A percentile compares a stretch with the other conserved stretches of the same genome.
These are phyloP conservation scores for Typhlichthys eigenmanni DNA, from an alignment of 2,797 vertebrate genomes.

Conservation along the genomic window DNA sequence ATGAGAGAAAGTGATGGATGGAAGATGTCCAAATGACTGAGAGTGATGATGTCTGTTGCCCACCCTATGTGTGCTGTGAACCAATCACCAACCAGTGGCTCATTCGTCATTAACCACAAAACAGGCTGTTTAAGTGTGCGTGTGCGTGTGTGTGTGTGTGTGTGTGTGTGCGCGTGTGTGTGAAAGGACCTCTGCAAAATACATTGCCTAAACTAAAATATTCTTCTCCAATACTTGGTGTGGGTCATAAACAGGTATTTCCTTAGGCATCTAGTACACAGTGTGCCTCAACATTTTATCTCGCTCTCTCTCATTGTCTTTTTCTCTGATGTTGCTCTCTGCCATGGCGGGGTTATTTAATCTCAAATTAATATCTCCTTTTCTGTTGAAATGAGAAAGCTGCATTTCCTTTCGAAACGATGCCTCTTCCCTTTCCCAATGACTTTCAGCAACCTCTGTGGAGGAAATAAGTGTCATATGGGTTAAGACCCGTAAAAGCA, in stretches of 20 bases:
- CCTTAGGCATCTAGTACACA: too few species aligned
- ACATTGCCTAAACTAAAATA: too few species aligned
- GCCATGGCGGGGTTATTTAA: constrained; percentile 4
- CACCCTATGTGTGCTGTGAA: too few species aligned
- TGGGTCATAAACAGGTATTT: too few species aligned
- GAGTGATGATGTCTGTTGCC: constrained; percentile 37
- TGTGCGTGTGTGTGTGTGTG: too few species aligned
- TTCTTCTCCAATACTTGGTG: too few species aligned
- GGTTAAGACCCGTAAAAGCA: constrained; percentile 10
- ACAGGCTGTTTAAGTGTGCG: too few species aligned
- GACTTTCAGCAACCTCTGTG: constrained; percentile 2
- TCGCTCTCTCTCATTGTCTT: neutral
- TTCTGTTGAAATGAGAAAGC: constrained; percentile 3
- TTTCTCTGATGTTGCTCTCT: constrained; percentile 1
- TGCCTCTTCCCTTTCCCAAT: neutral
- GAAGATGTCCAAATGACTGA: constrained; percentile 30
- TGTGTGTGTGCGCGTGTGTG: too few species aligned
- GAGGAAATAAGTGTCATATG: neutral
- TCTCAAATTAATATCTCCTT: neutral
- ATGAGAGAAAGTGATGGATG: constrained; percentile 9
- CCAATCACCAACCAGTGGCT: too few species aligned
- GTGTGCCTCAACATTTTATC: constrained; percentile 8
- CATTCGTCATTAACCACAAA: too few species aligned
- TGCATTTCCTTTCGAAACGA: constrained; percentile 7
- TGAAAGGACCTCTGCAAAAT: too few species aligned